Percentiles rank a stretch among this genome's conserved stretches.
Conservation (phyloP, 2,113 vertebrate species). For the Protobothrops flavoviridis region DNA sequence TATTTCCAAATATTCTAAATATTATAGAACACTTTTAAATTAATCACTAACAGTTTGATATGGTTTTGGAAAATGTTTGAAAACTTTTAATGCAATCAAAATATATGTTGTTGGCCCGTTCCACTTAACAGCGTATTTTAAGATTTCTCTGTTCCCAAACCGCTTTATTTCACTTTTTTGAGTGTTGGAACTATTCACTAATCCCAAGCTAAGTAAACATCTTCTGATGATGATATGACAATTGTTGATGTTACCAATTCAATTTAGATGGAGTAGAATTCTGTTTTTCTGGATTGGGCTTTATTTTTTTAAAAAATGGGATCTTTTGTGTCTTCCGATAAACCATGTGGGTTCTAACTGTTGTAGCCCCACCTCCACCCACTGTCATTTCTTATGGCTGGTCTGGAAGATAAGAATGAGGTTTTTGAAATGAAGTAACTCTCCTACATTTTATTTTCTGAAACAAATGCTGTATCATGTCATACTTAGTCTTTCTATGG, state of each 20-base stretch:
- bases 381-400: constrained; percentile 5
- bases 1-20: neutral
- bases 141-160: neutral
- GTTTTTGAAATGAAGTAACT: neutral
- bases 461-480: neutral
- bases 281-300: neutral
- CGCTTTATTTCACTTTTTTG: neutral
- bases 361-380: neutral
- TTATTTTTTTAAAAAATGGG: neutral
- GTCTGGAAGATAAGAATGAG: neutral
- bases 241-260: neutral
- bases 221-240: neutral
- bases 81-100: neutral
- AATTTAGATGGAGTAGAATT: neutral
- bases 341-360: neutral
- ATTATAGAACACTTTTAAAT: neutral
- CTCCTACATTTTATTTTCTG: neutral
- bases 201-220: neutral
- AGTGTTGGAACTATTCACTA: neutral
- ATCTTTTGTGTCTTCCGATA: constrained; percentile 2
- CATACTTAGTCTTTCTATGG: neutral
- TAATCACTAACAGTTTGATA: neutral
- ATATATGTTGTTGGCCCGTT: neutral
- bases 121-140: neutral
- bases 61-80: neutral